phyloP scores from a whole-genome alignment of 2,888 invertebrate species.

The Sycophila texana region DNA sequence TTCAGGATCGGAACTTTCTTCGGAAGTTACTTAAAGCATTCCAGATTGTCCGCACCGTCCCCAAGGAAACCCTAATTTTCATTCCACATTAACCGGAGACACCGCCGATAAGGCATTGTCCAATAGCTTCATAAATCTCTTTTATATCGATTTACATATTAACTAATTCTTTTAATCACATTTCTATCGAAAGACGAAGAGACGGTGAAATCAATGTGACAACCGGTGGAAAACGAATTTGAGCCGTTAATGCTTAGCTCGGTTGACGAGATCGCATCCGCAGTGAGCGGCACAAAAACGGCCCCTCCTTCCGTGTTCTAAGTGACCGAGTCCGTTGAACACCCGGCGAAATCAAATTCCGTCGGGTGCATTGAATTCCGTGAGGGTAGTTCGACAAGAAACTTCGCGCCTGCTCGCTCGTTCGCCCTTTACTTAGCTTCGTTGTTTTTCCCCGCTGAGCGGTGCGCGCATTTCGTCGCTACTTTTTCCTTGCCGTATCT shows the following conservation, averaged over 20 bases:
- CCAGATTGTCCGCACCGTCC: not conserved
- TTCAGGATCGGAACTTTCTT: slow-evolving; percentile 28
- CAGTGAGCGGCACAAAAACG: not conserved
- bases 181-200: no score
- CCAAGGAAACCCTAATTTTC: slow-evolving; percentile 5
- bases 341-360: slow-evolving; percentile 19
- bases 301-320: not conserved
- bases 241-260: not conserved
- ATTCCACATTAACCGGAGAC: not conserved
- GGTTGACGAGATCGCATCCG: no score
- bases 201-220: no score
- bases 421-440: not conserved
- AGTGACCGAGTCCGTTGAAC: not conserved
- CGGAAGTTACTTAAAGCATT: not conserved
- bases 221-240: not conserved
- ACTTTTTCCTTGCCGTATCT: not conserved
- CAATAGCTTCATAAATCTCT: not conserved
- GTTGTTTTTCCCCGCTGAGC: slow-evolving; percentile 1
- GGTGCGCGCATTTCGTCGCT: slow-evolving; percentile 3
- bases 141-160: not conserved
- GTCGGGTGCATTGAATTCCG: slow-evolving; percentile 1
- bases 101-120: no score
- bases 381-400: not conserved
- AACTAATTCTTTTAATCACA: no score
- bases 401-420: slow-evolving; percentile 9